Conservation (phyloP, 2,888 invertebrate species). For the Epinotia nisella region DNA sequence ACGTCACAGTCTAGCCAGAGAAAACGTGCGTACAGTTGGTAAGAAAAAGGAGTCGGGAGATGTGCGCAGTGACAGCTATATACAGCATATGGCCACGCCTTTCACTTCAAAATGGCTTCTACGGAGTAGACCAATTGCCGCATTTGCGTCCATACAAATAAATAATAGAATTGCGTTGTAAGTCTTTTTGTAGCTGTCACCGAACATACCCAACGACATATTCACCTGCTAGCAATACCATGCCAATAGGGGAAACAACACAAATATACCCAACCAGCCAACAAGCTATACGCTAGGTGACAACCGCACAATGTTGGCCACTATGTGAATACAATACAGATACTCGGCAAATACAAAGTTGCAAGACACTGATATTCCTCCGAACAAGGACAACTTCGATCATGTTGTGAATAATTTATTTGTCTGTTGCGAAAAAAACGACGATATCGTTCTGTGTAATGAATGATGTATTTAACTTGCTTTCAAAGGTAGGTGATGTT, state of each 20-base stretch:
- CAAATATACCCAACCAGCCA: slow-evolving; percentile 71
- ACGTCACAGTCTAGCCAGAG: slow-evolving; percentile 39
- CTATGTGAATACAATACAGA: slow-evolving; percentile 52
- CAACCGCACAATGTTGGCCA: slow-evolving; percentile 55
- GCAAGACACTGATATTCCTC: slow-evolving; percentile 54
- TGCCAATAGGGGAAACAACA: slow-evolving; percentile 69
- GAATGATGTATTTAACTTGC: neutral
- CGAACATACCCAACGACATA: slow-evolving; percentile 49
- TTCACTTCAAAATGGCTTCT: neutral
- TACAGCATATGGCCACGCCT: neutral
- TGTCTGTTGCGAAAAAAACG: neutral
- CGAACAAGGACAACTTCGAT: slow-evolving; percentile 56
- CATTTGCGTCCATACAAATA: neutral
- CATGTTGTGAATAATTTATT: slow-evolving; percentile 48
- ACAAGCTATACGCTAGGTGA: slow-evolving; percentile 63
- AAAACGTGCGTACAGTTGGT: slow-evolving; percentile 38
- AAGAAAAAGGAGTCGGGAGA: slow-evolving; percentile 29
- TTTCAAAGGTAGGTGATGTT: neutral
- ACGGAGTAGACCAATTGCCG: neutral
- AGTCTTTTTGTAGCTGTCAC: neutral
- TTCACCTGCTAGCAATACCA: slow-evolving; percentile 56
- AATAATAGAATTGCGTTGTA: neutral
- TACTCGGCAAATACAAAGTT: slow-evolving; percentile 50
- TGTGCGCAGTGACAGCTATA: slow-evolving; percentile 12
- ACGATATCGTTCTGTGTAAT: neutral